A percentile compares a stretch with the other conserved stretches of the same genome.
These are phyloP conservation scores for Nephrotoma appendiculata DNA, from an alignment of 2,888 invertebrate species.

Conservation along the genomic window DNA sequence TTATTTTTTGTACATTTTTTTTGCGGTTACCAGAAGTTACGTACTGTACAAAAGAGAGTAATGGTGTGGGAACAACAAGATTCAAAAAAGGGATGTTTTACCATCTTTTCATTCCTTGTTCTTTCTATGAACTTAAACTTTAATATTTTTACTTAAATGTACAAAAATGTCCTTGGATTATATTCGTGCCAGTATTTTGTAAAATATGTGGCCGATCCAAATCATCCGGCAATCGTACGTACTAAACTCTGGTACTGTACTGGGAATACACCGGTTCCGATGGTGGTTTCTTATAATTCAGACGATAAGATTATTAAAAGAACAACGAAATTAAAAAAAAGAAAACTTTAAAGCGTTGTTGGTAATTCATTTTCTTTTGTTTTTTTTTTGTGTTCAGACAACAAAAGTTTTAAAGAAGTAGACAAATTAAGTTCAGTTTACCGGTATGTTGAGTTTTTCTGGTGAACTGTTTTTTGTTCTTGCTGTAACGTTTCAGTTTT, in stretches of 20 bases:
- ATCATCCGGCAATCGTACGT: background rate
- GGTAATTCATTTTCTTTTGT: background rate
- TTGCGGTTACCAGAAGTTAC: background rate
- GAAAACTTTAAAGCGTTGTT: background rate
- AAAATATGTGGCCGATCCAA: background rate
- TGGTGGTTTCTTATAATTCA: too few relatives aligned
- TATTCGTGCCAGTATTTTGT: background rate
- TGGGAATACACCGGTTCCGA: background rate
- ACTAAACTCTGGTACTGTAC: background rate
- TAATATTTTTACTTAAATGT: background rate
- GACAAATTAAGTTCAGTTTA: background rate
- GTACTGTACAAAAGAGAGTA: background rate
- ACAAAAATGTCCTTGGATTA: background rate
- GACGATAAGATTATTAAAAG: background rate
- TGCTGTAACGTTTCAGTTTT: background rate
- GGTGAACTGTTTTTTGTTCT: background rate
- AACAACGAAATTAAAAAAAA: background rate
- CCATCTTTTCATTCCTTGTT: background rate
- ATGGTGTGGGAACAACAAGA: background rate
- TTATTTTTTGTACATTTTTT: background rate
- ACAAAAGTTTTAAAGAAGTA: background rate
- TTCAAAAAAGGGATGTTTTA: background rate
- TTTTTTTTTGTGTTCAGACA: background rate
- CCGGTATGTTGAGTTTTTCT: background rate
- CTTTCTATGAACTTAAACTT: background rate